Evolutionary conservation across 2,797 vertebrate genomes (phyloP), one percentile per base, ranked within the genome.

Genomic region (Champsocephalus gunnari): DNA sequence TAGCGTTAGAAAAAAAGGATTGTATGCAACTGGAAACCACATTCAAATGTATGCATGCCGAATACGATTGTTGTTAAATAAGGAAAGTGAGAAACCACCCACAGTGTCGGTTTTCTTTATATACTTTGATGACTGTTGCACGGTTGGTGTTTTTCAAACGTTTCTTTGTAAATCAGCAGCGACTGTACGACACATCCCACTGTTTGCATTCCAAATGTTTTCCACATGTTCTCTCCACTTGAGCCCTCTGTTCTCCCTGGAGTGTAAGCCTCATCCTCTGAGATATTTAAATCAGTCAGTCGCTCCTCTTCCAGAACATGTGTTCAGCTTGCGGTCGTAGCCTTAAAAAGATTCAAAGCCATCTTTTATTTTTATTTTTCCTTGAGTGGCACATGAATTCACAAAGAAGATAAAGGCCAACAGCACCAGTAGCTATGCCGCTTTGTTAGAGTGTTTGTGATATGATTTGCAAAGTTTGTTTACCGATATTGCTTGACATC

Each of bases 331-430:
- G 65, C 71, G 38, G 55, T 63, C 65, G 17, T 41, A 67, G 70
- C 77, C 67, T 59, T 69, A 75, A 83, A 83, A 74, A 21, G 70
- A 85, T 81, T 77, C 80, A 81, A 75, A 83, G 74, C 57, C 3
- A 78, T 67, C 65, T 47, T 28, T 28, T 44, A 4, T 28, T 75
- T 71, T 75, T 59, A 67, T 81, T 73, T 75, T 59, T 70, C 76
- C 82, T 57, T 60, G 73, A 89, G 77, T 71, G 81, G 69, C 79
- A 75, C 59, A 66, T 75, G 72, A 88, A 88, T 92, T 80, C 83
- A 88, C 73, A 64, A 72, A 67, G 66, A 11, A 79, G 85, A 90
- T 90, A 86, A 87, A 90, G 78, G 84, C 77, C 80, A 71, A 86
- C 81, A 88, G 75, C 80, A 60, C 62, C 75, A 64, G 68, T 9